phyloP scores from a whole-genome alignment of 2,797 vertebrate genomes.

The Thaleichthys pacificus region DNA sequence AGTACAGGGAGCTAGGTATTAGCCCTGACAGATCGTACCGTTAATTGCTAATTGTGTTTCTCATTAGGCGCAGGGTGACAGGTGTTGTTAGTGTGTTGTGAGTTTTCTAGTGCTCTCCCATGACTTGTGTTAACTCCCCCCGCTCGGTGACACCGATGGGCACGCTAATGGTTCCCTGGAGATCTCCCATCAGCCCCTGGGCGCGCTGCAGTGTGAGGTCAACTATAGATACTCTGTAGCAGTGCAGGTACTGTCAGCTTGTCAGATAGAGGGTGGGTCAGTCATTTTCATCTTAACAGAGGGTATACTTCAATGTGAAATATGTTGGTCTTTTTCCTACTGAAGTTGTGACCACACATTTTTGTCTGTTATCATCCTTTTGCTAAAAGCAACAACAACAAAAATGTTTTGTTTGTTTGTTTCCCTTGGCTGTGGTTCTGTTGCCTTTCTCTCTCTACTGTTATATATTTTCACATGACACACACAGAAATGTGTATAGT shows the following conservation, averaged over 20 bases:
- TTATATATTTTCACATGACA: too few relatives aligned
- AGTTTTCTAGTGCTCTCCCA: conserved; percentile 71
- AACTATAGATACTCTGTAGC: conserved; percentile 81
- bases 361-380: too few relatives aligned
- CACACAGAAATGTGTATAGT: too few relatives aligned
- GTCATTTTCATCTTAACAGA: too few relatives aligned
- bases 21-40: conserved; percentile 81
- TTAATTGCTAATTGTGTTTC: conserved; percentile 88
- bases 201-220: conserved; percentile 66
- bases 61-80: conserved; percentile 84
- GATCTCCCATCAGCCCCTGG: conserved; percentile 79
- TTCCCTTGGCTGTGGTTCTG: too few relatives aligned
- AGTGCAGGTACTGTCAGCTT: conserved; percentile 36
- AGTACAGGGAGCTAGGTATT: conserved; percentile 71
- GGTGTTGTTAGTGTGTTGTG: conserved; percentile 84
- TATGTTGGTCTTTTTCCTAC: too few relatives aligned
- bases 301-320: too few relatives aligned
- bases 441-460: too few relatives aligned
- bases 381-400: too few relatives aligned
- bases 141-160: conserved; percentile 65
- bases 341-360: too few relatives aligned
- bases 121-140: conserved; percentile 70
- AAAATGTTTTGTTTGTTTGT: too few relatives aligned
- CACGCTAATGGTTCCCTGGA: conserved; percentile 79
- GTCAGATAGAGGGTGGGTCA: too few relatives aligned